Evolutionary conservation across 2,797 vertebrate genomes (phyloP), one percentile per base, ranked within the genome.

Genomic region (Apogon talboti): DNA sequence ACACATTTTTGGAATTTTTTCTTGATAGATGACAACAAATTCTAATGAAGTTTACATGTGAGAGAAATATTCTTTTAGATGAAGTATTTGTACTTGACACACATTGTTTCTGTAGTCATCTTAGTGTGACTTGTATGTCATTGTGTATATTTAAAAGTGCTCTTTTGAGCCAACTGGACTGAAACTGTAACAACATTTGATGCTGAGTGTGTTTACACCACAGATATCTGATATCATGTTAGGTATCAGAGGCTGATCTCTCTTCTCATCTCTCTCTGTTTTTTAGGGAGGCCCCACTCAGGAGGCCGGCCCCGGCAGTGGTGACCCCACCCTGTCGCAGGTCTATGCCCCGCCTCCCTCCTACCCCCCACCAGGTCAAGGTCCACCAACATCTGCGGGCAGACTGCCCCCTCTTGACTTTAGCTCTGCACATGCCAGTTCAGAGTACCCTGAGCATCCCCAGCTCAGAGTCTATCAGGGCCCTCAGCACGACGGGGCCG

Each of bases 391-490:
- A 18, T 61, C 90, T 13, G 76, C 81, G 2, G 87, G 90, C 62
- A 83, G 93, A 55, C 89, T 94, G 15, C 76, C 88, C 7, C 79
- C 93, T n/a, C 87, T 94, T 7, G 94, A 95, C 53, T 95, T 94
- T 40, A 86, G 79, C 52, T 66, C 92, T 3, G 87, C 87, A 33
- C 93, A 92, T 60, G 70, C 87, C 49, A 71, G 71, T 21, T 65
- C 89, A 41, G 94, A 95, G 63, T 94, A 94, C 71, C 54, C 89
- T 0, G 94, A 95, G 30, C 94, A 94, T 19, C 87, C 92, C 55
- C 92, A 94, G 52, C 84, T 95, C 74, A 78, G 93, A 79, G 90
- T 94, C 16, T 95, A 94, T 49, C 94, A 93, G 83, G 91, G 89
- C 63, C 78, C 92, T 18, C 93, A 93, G 78, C 91, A 80, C 0